Evolutionary conservation across 2,113 vertebrate genomes (phyloP).

Genomic region (Myodes glareolus): DNA sequence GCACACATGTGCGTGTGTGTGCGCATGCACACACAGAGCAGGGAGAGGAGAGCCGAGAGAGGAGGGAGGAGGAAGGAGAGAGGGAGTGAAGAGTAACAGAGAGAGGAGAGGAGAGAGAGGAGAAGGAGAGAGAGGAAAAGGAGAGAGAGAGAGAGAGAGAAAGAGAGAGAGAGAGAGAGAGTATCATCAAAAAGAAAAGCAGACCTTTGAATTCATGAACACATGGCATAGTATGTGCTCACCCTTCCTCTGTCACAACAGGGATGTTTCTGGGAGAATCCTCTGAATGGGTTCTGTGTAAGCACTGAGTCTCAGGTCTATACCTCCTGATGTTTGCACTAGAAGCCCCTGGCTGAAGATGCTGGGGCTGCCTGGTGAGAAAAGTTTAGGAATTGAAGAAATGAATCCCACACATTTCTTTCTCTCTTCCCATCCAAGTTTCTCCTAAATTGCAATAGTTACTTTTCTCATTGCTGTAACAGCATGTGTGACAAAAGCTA

Average conservation of each 20-base stretch:
- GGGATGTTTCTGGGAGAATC: background rate
- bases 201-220: background rate
- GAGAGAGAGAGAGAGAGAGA: no score
- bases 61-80: background rate
- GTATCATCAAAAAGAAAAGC: background rate
- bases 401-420: background rate
- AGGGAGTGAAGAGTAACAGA: background rate
- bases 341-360: background rate
- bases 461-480: background rate
- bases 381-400: background rate
- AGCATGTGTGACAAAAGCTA: background rate
- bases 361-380: background rate
- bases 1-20: no score
- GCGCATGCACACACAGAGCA: no score
- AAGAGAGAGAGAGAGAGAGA: no score
- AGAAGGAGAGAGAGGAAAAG: background rate
- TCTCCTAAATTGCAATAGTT: background rate
- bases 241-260: background rate
- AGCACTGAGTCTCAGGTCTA: background rate
- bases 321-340: background rate
- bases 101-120: background rate
- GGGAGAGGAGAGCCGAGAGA: no score
- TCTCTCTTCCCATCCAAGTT: background rate
- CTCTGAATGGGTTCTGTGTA: no score
- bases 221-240: fast-evolving